Evolutionary conservation across 2,888 invertebrate species (phyloP).

Genomic region (Ennomos quercinarius): DNA sequence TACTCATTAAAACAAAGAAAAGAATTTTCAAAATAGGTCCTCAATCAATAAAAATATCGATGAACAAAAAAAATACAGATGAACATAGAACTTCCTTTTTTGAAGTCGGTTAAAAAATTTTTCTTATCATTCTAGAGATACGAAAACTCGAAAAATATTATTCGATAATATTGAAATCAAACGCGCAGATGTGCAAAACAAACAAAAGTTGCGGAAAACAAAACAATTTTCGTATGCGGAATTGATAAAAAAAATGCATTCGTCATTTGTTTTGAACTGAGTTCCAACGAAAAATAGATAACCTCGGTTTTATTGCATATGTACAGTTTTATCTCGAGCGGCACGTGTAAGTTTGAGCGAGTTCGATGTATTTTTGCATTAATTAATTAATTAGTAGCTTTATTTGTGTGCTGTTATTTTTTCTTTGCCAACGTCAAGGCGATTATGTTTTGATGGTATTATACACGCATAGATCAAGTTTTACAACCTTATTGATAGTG

Average conservation of each 20-base stretch:
- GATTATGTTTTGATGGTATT: no score
- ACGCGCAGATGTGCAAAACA: background rate
- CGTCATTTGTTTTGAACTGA: slow-evolving; percentile 62
- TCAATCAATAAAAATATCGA: no score
- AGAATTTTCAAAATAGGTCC: no score
- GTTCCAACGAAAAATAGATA: slow-evolving; percentile 51
- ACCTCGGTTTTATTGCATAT: slow-evolving; percentile 42
- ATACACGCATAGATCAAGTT: no score
- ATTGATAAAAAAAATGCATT: slow-evolving; percentile 61
- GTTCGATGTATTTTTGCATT: slow-evolving; percentile 13
- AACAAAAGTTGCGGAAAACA: slow-evolving; percentile 17
- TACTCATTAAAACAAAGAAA: no score
- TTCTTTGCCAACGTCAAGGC: no score
- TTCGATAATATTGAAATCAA: slow-evolving; percentile 7
- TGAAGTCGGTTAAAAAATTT: no score
- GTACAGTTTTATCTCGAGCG: slow-evolving; percentile 43
- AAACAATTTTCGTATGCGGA: slow-evolving; percentile 26
- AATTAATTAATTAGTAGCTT: background rate
- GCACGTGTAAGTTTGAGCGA: slow-evolving; percentile 59
- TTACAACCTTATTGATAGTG: no score
- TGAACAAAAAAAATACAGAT: no score
- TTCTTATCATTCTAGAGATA: background rate
- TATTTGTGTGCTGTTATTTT: background rate
- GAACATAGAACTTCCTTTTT: background rate
- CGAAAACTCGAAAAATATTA: background rate